phyloP scores from a whole-genome alignment of 2,797 vertebrate genomes.

The Macropodus opercularis region DNA sequence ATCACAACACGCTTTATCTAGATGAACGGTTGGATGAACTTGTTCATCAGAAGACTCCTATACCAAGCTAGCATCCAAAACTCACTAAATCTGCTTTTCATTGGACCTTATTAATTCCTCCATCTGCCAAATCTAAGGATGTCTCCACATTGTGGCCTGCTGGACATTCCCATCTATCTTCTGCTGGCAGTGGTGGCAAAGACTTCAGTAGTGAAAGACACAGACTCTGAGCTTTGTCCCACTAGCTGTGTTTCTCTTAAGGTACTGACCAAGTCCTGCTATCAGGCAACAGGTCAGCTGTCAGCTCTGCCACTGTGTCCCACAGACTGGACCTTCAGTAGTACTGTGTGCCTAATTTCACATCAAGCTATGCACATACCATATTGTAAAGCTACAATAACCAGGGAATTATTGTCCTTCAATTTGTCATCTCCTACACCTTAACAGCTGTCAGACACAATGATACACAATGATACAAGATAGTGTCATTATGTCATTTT shows the following conservation, averaged over 20 bases:
- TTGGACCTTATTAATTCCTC: conserved; percentile 4
- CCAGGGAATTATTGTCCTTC: not conserved
- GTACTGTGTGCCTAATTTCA: not conserved
- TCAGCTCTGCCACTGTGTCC: conserved; percentile 6
- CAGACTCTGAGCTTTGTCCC: conserved; percentile 8
- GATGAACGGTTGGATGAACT: too few relatives aligned
- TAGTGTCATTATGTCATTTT: too few relatives aligned
- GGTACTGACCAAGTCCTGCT: conserved; percentile 6
- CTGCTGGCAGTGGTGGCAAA: not conserved
- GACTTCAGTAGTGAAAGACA: conserved; percentile 22
- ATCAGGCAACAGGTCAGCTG: conserved; percentile 15
- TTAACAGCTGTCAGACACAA: not conserved
- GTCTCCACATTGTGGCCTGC: conserved; percentile 5
- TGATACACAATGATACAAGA: too few relatives aligned
- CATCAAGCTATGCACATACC: not conserved
- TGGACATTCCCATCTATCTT: not conserved
- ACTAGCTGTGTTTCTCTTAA: conserved; percentile 9
- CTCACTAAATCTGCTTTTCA: too few relatives aligned
- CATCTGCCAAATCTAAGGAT: conserved; percentile 22
- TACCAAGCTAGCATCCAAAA: too few relatives aligned
- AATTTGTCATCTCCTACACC: not conserved
- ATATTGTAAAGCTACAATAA: not conserved
- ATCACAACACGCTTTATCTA: too few relatives aligned
- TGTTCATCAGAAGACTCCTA: too few relatives aligned
- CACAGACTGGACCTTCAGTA: not conserved